These are phyloP conservation scores for Rhagonycha fulva DNA, from an alignment of 2,888 invertebrate species.

Conservation along the genomic window DNA sequence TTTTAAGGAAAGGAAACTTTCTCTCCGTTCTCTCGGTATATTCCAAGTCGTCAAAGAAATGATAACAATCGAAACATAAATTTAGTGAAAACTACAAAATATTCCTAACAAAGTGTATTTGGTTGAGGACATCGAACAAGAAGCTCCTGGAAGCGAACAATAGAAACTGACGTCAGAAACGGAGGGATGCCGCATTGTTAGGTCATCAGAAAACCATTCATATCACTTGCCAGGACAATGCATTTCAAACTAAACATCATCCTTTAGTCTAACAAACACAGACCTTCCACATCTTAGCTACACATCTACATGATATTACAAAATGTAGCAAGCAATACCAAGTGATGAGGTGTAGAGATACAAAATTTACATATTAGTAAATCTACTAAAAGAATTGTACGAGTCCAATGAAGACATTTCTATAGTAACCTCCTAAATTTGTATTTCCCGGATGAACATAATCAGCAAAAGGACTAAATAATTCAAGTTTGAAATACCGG, in stretches of 20 bases:
- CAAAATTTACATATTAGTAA: background rate
- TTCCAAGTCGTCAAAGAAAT: constrained; percentile 9
- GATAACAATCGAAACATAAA: constrained; percentile 27
- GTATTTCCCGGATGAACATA: constrained; percentile 38
- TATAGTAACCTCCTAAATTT: constrained; percentile 34
- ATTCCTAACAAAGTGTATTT: constrained; percentile 18
- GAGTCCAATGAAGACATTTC: background rate
- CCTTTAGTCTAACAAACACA: constrained; percentile 20
- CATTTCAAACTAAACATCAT: constrained; percentile 30
- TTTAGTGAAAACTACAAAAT: constrained; percentile 22
- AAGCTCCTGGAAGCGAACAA: constrained; percentile 22
- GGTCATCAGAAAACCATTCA: constrained; percentile 41
- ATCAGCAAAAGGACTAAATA: constrained; percentile 32
- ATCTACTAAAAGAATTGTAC: background rate
- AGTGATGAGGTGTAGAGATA: background rate
- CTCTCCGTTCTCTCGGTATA: too few species aligned
- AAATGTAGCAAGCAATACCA: background rate
- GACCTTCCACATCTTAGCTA: constrained; percentile 20
- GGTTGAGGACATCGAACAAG: constrained; percentile 21
- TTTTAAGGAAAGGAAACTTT: background rate
- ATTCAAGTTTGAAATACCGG: constrained; percentile 36
- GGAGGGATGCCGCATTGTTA: constrained; percentile 38
- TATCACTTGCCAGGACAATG: constrained; percentile 39
- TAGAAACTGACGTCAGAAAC: constrained; percentile 29
- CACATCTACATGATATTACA: background rate